These are phyloP conservation scores for Globodera rostochiensis DNA, from an alignment of 1,140 invertebrate genomes.

Conservation along the genomic window DNA sequence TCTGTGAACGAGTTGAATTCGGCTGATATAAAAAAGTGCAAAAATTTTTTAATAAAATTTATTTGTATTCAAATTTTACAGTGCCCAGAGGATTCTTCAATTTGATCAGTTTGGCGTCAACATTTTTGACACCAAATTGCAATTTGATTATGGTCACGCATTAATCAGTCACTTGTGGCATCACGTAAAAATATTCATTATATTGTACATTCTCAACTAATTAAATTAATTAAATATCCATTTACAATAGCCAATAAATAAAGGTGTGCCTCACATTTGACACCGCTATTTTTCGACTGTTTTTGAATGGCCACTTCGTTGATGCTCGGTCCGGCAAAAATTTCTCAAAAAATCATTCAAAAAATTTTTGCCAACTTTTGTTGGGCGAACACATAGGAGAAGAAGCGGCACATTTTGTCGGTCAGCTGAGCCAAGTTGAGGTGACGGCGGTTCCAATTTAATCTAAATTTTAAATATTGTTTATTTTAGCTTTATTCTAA, in stretches of 20 bases:
- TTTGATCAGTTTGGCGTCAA: conserved; percentile 17
- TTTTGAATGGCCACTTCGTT: not conserved
- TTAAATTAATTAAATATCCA: no score
- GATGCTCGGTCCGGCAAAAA: not conserved
- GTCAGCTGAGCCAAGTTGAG: conserved; percentile 4
- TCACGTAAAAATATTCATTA: conserved; percentile 11
- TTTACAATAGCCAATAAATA: no score
- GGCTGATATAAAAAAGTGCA: not conserved
- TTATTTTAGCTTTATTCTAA: conserved; percentile 17
- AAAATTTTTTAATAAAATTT: not conserved
- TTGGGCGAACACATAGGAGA: not conserved
- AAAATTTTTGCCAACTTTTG: not conserved
- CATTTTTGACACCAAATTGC: not conserved
- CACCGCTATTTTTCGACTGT: not conserved
- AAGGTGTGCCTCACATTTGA: not conserved
- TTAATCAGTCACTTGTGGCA: not conserved
- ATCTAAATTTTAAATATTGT: not conserved
- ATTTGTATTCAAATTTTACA: not conserved
- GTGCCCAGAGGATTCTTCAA: not conserved
- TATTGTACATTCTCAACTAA: not conserved
- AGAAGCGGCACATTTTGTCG: not conserved
- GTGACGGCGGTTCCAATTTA: not conserved
- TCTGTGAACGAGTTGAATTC: not conserved
- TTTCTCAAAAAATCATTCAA: not conserved
- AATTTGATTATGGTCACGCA: not conserved